Evolutionary conservation across 2,888 invertebrate species (phyloP), one percentile per base, ranked within the genome.

Genomic region (Drosophila austrosaltans): DNA sequence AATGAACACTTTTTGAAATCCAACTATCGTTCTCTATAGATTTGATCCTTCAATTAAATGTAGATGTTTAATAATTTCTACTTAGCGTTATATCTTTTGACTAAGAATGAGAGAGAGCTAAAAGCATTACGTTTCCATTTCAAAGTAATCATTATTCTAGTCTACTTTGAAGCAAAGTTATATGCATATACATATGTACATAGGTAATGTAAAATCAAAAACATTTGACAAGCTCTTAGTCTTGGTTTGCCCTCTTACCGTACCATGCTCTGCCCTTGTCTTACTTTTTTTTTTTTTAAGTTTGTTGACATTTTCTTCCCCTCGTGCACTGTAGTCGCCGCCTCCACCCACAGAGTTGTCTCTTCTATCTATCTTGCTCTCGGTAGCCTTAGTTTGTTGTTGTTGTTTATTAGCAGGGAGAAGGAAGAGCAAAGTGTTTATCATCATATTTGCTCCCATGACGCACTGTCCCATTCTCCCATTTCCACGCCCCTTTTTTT

Each of bases 291-390:
- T 32, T 32, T 36, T 8, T 36, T 8, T 36, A 2, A 60, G 57
- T 61, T 40, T 63, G 59, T 54, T 64, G 68, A 59, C 44, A 44
- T 59, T 67, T 68, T 62, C 53, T 63, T 69, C 22, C 44, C 8
- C 8, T 20, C 6, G 1, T 32, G 32, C 3, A 32, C 32, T 36
- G 10, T 5, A 6, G 32, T n/a, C 42, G 6, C 2, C 16, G 6
- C 2, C 16, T 20, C 16, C 44, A 30, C 20, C 16, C 16, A 16
- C 6, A 7, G 16, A 44, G 16, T 10, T 30, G 30, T 4, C 0
- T 28, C 6, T 32, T 36, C 36, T 36, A 8, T 6, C 3, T 36
- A 53, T 53, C 12, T 20, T 25, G 0, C 25, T 53, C 10, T 28
- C n/a, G 12, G 28, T 28, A 3, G 36, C 36, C 8, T 36, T 36